Conservation (phyloP, 2,113 vertebrate genomes). For the Oxyura jamaicensis region DNA sequence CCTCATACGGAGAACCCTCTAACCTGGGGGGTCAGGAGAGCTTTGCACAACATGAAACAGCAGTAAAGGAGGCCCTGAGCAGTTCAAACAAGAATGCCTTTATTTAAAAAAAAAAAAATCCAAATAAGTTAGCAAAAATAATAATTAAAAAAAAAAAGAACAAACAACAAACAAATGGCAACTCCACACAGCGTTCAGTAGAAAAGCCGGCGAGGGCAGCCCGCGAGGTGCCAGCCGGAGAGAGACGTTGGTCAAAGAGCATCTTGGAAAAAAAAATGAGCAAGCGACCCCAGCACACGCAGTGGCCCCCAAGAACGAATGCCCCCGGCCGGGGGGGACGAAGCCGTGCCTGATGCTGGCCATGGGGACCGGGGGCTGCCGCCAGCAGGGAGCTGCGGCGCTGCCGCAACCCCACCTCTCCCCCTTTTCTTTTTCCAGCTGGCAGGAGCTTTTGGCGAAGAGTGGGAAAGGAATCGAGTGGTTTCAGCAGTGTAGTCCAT, state of each 20-base stretch:
- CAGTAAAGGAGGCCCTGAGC: background rate
- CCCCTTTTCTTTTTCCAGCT: background rate
- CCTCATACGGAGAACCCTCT: background rate
- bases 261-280: slow-evolving; percentile 70
- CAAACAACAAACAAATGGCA: slow-evolving; percentile 76
- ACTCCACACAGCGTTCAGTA: slow-evolving; percentile 84
- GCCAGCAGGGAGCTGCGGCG: accelerated
- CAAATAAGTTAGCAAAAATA: slow-evolving; percentile 96
- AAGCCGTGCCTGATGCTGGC: slow-evolving; percentile 40
- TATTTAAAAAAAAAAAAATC: slow-evolving; percentile 90
- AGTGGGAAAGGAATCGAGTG: background rate
- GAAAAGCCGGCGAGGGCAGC: slow-evolving; percentile 46
- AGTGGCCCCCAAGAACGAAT: slow-evolving; percentile 70
- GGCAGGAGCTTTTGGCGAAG: accelerated
- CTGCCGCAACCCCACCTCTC: background rate
- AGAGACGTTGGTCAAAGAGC: slow-evolving; percentile 92
- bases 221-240: slow-evolving; percentile 69
- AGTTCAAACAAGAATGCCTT: slow-evolving; percentile 89
- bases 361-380: accelerated
- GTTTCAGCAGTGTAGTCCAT: background rate
- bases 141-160: slow-evolving; percentile 71
- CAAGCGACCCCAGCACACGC: slow-evolving; percentile 54
- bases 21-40: background rate
- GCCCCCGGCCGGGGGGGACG: background rate
- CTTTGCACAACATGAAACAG: accelerated